Base-by-base conservation (phyloP, 2,797 vertebrate genomes). In the Pseudocheirus occidentalis region DNA sequence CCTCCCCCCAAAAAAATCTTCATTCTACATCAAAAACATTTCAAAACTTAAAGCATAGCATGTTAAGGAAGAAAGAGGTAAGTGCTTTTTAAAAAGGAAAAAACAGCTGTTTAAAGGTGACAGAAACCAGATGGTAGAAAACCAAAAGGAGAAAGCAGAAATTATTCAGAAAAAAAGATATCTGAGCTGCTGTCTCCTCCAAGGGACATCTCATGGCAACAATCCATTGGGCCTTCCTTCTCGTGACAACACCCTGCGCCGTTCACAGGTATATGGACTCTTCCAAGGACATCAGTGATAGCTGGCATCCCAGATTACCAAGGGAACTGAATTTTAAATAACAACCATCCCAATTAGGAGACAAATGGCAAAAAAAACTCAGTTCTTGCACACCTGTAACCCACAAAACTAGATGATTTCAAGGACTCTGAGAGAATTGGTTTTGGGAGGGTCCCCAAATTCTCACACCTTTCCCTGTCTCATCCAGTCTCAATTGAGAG, bases 101-200 rank as follows among this genome's bases (percentile, higher is more conserved):
- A 98, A 98, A 97, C 98, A 99, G 98, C 98, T 99, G 98, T 97
- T 98, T 95, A 93, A 28, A 50, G 95, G 90, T 96, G 98, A 99
- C 98, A 98, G 98, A 98, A 98, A 98, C 98, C 98, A 99, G 98
- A 99, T 99, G 98, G 98, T 95, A 94, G 91, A 93, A 58, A 95
- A 90, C 93, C 95, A 90, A 97, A 98, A 97, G 96, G 96, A 95
- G 95, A 97, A 93, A 98, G 28, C 98, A 98, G 98, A 98, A 98
- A 96, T 0, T 0, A 0, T 93, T 98, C 98, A 98, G 98, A 96
- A 98, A 87, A 98, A 97, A 97, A 97, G 96, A 96, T 97, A 98
- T 96, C 95, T 97, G 98, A 98, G 95, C 93, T 73, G 0, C 96
- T 96, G 95, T 96, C 62, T 4, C 56, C 91, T 98, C 95, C 10